Base-by-base conservation (phyloP, 2,888 invertebrate species). In the Lasiommata megera region DNA sequence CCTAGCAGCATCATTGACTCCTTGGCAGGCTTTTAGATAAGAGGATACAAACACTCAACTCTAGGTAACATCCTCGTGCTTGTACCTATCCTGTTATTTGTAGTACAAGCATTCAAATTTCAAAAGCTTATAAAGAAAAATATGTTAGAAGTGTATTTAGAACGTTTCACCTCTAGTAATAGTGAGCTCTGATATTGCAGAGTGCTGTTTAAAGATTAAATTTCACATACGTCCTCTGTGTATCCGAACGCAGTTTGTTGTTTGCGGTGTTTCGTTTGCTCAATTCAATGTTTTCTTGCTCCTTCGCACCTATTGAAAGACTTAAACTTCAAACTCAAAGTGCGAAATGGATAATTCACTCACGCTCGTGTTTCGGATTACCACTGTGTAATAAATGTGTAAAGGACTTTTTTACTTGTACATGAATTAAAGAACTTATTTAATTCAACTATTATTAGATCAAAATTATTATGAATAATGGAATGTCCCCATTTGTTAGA, bases 401-500 rank as follows among this genome's bases (percentile, higher is more conserved):
- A 71, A 64, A 66, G 68, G 71, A 70, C 72, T 70, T 66, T 71
- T 62, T 71, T 70, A 63, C 64, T 71, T 73, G 76, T 77, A 64
- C 69, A 80, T 79, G 79, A 79, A 78, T 77, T 77, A 76, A 72
- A 70, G 63, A 68, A 69, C 70, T 66, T 64, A 65, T 67, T 68
- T 64, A 71, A 72, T 71, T 74, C 74, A 63, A 62, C 69, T 72
- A 73, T 58, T 65, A 69, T 56, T 76, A 75, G 63, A 68, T 67
- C 64, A 64, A 64, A 63, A 61, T 64, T 74, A 79, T 71, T 77
- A 88, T 88, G 88, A 91, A 92, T 79, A 80, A 94, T 94, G 94
- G 94, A 94, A 92, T 94, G 94, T 86, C 92, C 93, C 77, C 94
- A 94, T 91, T 92, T 94, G 76, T 90, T 89, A 83, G 93, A 93